A percentile compares a stretch with the other conserved stretches of the same genome.
Conservation (phyloP, 1,140 invertebrate species). For the Panagrolaimus sp. region DNA sequence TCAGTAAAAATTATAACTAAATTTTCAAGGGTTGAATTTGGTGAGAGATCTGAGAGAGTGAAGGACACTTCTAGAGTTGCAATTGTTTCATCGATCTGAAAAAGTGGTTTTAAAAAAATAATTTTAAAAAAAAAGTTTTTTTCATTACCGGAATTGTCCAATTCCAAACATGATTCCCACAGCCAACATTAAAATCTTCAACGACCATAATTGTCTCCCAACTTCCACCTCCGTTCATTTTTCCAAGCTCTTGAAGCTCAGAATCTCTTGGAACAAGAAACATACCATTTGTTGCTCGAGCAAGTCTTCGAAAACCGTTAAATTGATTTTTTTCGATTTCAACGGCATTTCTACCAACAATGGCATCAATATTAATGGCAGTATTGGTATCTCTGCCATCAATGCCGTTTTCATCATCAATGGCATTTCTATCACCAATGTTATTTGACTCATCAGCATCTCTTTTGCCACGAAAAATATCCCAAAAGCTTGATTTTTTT, state of each 20-base stretch:
- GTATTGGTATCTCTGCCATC: too few species aligned
- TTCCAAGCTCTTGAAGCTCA: neutral
- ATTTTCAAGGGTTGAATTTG: neutral
- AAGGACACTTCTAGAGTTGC: neutral
- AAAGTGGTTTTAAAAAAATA: too few species aligned
- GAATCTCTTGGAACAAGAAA: neutral
- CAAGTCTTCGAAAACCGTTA: neutral
- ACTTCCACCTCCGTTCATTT: neutral
- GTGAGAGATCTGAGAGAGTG: neutral
- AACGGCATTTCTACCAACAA: too few species aligned
- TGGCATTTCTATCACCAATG: too few species aligned
- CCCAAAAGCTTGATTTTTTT: too few species aligned
- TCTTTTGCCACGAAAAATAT: neutral
- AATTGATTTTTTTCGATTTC: too few species aligned
- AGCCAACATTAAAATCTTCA: neutral
- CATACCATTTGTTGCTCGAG: neutral
- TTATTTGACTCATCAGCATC: too few species aligned
- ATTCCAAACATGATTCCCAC: neutral
- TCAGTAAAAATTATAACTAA: neutral
- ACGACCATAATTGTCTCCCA: neutral
- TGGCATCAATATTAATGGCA: too few species aligned
- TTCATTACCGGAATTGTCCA: neutral
- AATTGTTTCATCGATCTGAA: neutral
- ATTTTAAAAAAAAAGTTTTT: too few species aligned
- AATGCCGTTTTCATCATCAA: too few species aligned